Conservation (phyloP, 2,888 invertebrate species). For the Eupithecia centaureata region DNA sequence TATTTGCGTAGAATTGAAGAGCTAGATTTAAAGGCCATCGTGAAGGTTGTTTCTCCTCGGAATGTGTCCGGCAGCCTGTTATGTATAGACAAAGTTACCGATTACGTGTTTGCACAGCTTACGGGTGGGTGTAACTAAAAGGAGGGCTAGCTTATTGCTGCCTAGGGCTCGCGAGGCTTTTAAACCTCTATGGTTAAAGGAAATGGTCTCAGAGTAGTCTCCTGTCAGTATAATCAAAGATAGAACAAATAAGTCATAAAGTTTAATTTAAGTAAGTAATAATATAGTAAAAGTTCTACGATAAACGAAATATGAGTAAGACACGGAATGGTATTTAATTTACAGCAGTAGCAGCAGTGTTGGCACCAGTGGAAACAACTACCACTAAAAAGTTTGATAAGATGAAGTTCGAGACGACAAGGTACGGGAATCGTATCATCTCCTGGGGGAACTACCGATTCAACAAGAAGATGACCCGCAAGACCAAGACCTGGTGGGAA, state of each 20-base stretch:
- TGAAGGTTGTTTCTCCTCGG: too few relatives aligned
- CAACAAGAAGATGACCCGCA: conserved; percentile 66
- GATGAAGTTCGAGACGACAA: conserved; percentile 65
- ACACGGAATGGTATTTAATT: conserved; percentile 6
- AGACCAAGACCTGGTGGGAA: conserved; percentile 76
- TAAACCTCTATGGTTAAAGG: too few relatives aligned
- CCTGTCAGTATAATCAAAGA: too few relatives aligned
- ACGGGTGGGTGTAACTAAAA: too few relatives aligned
- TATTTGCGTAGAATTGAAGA: too few relatives aligned
- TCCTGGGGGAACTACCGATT: conserved; percentile 74
- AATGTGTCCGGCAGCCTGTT: too few relatives aligned
- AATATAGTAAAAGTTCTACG: not conserved
- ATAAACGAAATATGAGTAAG: not conserved
- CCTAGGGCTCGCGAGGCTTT: too few relatives aligned
- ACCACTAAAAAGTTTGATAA: conserved; percentile 35
- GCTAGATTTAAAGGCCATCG: too few relatives aligned
- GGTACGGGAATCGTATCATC: conserved; percentile 71
- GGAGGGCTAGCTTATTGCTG: too few relatives aligned
- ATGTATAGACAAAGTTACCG: too few relatives aligned
- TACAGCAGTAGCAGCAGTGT: conserved; percentile 6
- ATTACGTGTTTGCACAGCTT: too few relatives aligned
- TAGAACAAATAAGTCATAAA: not conserved
- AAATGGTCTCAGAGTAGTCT: too few relatives aligned
- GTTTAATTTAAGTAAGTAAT: not conserved
- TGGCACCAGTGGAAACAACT: conserved; percentile 1